phyloP scores from a whole-genome alignment of 92 coral and sea anemone genomes.

The Umimayanthus chanpuru region DNA sequence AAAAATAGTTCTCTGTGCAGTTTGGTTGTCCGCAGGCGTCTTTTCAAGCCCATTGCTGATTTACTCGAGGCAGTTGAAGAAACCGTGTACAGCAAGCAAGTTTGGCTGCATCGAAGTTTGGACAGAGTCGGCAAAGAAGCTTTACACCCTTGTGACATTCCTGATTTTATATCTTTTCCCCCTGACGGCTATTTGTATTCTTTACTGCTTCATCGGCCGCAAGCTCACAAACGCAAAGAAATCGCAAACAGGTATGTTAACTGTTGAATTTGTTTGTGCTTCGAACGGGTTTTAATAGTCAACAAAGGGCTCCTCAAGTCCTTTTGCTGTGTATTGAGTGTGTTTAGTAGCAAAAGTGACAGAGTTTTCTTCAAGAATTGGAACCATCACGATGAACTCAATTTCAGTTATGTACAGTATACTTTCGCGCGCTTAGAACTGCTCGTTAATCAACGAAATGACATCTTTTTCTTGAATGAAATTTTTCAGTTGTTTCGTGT shows the following conservation, averaged over 20 bases:
- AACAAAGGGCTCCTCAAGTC: not conserved
- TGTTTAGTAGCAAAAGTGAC: not conserved
- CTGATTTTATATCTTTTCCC: slow-evolving; percentile 68
- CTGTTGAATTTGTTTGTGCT: not conserved
- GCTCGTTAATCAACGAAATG: no score
- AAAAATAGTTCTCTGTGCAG: slow-evolving; percentile 64
- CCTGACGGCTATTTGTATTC: slow-evolving; percentile 62
- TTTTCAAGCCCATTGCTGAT: slow-evolving; percentile 68
- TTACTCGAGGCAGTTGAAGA: slow-evolving; percentile 44
- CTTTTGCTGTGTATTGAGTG: not conserved
- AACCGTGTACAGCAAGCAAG: slow-evolving; percentile 8
- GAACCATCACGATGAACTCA: not conserved
- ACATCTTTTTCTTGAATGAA: no score
- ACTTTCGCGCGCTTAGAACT: not conserved
- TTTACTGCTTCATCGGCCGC: slow-evolving; percentile 73
- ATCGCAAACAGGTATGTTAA: slow-evolving; percentile 69
- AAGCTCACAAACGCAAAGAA: slow-evolving; percentile 66
- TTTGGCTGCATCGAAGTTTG: slow-evolving; percentile 62
- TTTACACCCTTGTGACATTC: slow-evolving; percentile 55
- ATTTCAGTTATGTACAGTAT: not conserved
- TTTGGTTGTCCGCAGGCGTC: slow-evolving; percentile 69
- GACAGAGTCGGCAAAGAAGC: slow-evolving; percentile 52
- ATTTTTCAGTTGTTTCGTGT: no score
- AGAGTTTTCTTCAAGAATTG: not conserved
- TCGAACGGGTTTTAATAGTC: not conserved